Conservation (phyloP, 2,797 vertebrate genomes). For the Diglossa cyanea region DNA sequence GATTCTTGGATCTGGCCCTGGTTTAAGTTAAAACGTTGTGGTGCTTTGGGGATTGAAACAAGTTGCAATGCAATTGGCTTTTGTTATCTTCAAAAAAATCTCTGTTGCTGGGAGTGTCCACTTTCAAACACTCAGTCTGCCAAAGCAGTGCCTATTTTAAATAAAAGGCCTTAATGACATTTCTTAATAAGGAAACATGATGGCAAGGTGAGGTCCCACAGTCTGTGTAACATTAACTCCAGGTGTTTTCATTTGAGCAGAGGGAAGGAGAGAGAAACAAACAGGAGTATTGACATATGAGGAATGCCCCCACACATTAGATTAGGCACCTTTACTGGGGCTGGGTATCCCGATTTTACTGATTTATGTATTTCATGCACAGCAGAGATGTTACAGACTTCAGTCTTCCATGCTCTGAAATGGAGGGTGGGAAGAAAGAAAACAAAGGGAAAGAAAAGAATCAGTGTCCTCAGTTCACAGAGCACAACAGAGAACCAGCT, state of each 20-base stretch:
- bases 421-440: neutral
- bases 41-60: neutral
- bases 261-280: slow-evolving; percentile 8
- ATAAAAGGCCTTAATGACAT: slow-evolving; percentile 67
- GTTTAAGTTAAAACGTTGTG: neutral
- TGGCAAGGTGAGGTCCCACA: slow-evolving; percentile 22
- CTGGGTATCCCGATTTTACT: neutral
- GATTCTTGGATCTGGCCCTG: neutral
- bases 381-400: neutral
- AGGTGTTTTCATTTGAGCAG: slow-evolving; percentile 34
- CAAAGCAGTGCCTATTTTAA: neutral
- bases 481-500: neutral
- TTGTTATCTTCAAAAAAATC: neutral
- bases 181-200: slow-evolving; percentile 34
- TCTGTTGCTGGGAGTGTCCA: neutral
- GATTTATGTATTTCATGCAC: neutral
- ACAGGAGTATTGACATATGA: neutral
- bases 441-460: neutral
- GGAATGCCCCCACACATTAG: neutral
- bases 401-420: neutral
- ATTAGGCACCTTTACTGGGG: neutral
- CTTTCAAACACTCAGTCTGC: neutral
- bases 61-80: neutral
- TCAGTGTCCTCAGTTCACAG: neutral
- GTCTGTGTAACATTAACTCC: slow-evolving; percentile 51